Base-by-base conservation (phyloP, 2,888 invertebrate species). In the Gortyna flavago region DNA sequence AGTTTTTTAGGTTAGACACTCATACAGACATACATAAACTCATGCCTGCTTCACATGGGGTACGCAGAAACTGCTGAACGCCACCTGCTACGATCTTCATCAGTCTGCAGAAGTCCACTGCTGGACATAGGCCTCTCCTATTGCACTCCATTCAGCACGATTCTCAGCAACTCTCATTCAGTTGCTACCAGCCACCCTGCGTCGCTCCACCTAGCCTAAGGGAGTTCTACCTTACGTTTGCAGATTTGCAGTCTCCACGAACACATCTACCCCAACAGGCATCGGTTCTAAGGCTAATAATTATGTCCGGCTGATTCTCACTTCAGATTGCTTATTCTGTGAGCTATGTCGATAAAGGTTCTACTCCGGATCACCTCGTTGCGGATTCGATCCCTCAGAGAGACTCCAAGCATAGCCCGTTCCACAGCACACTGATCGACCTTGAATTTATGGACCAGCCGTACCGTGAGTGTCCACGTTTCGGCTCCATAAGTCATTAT, bases 1-100 rank as follows among this genome's bases (percentile, higher is more conserved):
- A 75, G 7, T 67, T 84, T 74, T 72, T 61, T 48, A 59, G 5
- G 29, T 29, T 29, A 64, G 21, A 48, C n/a, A n/a, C 54, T 4
- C 25, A 51, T 8, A 25, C 9, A 57, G 11, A 57, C n/a, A 13
- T n/a, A 11, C 25, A 54, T n/a, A 54, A 54, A n/a, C n/a, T n/a
- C 25, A 21, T 25, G n/a, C 11, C n/a, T 11, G n/a, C 11, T 54
- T 54, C n/a, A 9, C 4, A 51, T 21, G 51, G 8, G 51, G 21
- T 48, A 18, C 6, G 6, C 51, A 21, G 8, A 51, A 21, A 21
- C 3, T 21, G 8, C 8, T 8, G 21, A 51, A 51, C 8, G 8
- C 3, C 51, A 51, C 51, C 21, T 2, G 7, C 21, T 51, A 21
- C 51, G 21, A 51, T 51, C 8, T 11, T 41, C 41, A 41, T 11